Evolutionary conservation across 2,888 invertebrate genomes (phyloP), one percentile per base, ranked within the genome.

Genomic region (Platycheirus rosarum): DNA sequence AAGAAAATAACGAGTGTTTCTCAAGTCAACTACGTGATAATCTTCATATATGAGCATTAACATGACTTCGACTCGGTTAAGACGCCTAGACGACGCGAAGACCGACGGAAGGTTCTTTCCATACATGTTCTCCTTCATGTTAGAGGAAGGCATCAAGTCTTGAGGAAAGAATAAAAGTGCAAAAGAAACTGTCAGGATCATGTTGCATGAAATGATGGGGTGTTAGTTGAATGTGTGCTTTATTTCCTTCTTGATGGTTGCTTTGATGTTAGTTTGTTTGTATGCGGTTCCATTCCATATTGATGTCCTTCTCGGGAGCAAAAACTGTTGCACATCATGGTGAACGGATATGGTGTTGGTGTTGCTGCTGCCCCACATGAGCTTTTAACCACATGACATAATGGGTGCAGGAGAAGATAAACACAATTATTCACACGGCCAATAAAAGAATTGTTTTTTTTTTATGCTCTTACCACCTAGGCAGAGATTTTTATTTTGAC

Each of bases 11-110:
- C 74, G 55, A 74, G 66, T 66, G 65, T 74, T 65, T 40, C 57
- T 66, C 74, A 74, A 65, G 55, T 66, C 74, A 74, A 65, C 74
- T 74, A 66, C 66, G 66, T 74, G 74, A 53, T 65, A 74, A 74
- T 74, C 74, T 60, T 57, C 57, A 74, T 51, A 74, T 51, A 66
- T 66, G 57, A 16, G 42, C 48, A 74, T 74, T 65, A 74, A 66
- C 57, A 74, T 44, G 49, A 60, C 66, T 57, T 23, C 57, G 57
- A 42, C 57, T 66, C 23, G 29, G 48, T 48, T 63, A 66, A 63
- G 53, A 46, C 23, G 14, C 16, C 63, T 32, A 60, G 26, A 42
- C 11, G 35, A n/a, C n/a, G n/a, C n/a, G n/a, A n/a, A n/a, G n/a
- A n/a, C n/a, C n/a, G n/a, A n/a, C n/a, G n/a, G n/a, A n/a, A n/a